phyloP scores from a whole-genome alignment of 2,888 invertebrate species.

The Parnassius orleans region DNA sequence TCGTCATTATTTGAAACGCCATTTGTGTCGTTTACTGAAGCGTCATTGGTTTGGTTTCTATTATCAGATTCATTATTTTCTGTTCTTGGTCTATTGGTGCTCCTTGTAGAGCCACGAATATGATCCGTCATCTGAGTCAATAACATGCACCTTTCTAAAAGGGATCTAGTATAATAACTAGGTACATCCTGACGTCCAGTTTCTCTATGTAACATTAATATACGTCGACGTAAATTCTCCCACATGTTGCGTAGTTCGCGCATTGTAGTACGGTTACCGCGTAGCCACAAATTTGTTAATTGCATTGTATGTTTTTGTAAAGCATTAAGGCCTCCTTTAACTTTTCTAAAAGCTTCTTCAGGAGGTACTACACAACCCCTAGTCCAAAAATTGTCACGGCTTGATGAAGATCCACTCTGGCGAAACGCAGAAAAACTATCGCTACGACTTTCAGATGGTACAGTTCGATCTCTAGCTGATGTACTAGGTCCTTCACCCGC shows the following conservation, averaged over 20 bases:
- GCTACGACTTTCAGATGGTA: conserved; percentile 32
- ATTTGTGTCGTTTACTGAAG: conserved; percentile 32
- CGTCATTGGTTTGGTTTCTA: conserved; percentile 36
- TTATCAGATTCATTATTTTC: conserved; percentile 41
- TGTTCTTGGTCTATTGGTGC: conserved; percentile 43
- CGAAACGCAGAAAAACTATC: conserved; percentile 36
- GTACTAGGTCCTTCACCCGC: conserved; percentile 37
- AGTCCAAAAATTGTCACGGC: conserved; percentile 57
- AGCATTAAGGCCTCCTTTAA: conserved; percentile 59
- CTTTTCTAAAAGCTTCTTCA: conserved; percentile 65
- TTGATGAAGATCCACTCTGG: conserved; percentile 57
- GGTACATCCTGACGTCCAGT: conserved; percentile 62
- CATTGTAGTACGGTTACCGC: conserved; percentile 66
- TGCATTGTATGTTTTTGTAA: conserved; percentile 63
- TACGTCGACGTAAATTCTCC: conserved; percentile 82
- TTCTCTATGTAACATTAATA: conserved; percentile 76
- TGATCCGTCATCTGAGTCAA: conserved; percentile 62
- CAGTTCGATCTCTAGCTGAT: conserved; percentile 33
- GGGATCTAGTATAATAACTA: conserved; percentile 64
- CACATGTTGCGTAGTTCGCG: conserved; percentile 83
- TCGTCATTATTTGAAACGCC: conserved; percentile 8
- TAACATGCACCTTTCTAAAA: conserved; percentile 70
- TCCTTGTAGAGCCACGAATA: conserved; percentile 41
- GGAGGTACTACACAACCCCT: conserved; percentile 51
- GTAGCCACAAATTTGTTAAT: conserved; percentile 66